Percentiles rank a stretch among this genome's conserved stretches.
phyloP scores from a whole-genome alignment of 2,797 vertebrate species.

The Sebastes variabilis region DNA sequence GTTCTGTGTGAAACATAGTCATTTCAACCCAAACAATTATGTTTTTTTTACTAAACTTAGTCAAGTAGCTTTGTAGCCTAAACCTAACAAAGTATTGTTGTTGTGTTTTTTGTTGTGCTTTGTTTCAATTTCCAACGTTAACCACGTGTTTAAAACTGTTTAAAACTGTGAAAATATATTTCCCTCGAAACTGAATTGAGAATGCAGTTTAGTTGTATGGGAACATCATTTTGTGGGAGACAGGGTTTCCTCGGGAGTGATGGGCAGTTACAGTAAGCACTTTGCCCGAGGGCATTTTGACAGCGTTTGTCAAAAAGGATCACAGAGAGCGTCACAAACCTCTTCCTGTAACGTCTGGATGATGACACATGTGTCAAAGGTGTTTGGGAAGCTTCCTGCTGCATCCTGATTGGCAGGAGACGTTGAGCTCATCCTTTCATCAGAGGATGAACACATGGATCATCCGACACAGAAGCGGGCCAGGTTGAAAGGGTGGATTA shows the following conservation, averaged over 20 bases:
- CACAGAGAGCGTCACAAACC: background rate
- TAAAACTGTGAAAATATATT: background rate
- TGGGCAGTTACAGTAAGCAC: background rate
- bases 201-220: background rate
- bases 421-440: slow-evolving; percentile 66
- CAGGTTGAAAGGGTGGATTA: slow-evolving; percentile 75
- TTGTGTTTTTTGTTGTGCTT: no score
- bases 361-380: slow-evolving; percentile 30
- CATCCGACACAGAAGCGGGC: slow-evolving; percentile 44
- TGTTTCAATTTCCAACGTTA: no score
- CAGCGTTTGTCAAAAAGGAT: slow-evolving; percentile 13
- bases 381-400: slow-evolving; percentile 38
- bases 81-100: no score
- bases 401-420: slow-evolving; percentile 60
- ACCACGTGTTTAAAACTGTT: no score
- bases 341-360: slow-evolving; percentile 16
- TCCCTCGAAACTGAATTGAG: background rate
- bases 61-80: no score
- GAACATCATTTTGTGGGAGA: background rate
- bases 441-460: slow-evolving; percentile 64
- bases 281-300: background rate
- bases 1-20: no score
- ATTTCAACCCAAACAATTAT: no score
- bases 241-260: background rate
- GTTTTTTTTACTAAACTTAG: no score